Conservation (phyloP, 2,797 vertebrate species). For the Enteromius fasciolatus region DNA sequence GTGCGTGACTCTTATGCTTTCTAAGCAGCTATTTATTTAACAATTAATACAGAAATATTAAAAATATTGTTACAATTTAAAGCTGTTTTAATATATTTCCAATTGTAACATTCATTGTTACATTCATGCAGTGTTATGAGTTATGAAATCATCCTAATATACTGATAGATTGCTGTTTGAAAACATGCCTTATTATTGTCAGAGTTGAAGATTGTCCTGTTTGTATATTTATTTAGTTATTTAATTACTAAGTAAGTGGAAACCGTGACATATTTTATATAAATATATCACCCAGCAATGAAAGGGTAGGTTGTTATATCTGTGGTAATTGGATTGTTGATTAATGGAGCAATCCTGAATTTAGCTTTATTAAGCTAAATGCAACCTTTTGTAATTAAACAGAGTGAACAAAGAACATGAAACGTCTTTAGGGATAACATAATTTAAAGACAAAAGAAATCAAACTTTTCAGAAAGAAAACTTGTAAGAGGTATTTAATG, state of each 20-base stretch:
- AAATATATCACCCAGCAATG: not conserved
- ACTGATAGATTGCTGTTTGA: not conserved
- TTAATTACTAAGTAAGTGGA: not conserved
- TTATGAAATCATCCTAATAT: conserved; percentile 6
- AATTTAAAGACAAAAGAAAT: not conserved
- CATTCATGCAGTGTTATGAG: not conserved
- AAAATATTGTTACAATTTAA: not conserved
- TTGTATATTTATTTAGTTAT: not conserved
- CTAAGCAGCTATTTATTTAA: not conserved
- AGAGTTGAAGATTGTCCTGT: not conserved
- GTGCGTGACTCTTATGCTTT: not conserved
- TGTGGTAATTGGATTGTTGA: not conserved
- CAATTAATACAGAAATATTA: not conserved
- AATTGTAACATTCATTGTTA: not conserved
- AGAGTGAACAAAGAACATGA: not conserved
- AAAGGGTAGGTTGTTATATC: no score
- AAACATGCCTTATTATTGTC: not conserved
- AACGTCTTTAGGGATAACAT: not conserved
- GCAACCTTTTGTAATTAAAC: not conserved
- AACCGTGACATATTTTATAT: not conserved
- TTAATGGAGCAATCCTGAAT: not conserved
- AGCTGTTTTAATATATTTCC: not conserved
- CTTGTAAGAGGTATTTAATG: not conserved
- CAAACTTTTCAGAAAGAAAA: not conserved
- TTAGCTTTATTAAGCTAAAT: not conserved